Percentiles rank a stretch among this genome's conserved stretches.
Evolutionary conservation across 2,888 invertebrate genomes (phyloP).

Genomic region (Cephonodes hylas): DNA sequence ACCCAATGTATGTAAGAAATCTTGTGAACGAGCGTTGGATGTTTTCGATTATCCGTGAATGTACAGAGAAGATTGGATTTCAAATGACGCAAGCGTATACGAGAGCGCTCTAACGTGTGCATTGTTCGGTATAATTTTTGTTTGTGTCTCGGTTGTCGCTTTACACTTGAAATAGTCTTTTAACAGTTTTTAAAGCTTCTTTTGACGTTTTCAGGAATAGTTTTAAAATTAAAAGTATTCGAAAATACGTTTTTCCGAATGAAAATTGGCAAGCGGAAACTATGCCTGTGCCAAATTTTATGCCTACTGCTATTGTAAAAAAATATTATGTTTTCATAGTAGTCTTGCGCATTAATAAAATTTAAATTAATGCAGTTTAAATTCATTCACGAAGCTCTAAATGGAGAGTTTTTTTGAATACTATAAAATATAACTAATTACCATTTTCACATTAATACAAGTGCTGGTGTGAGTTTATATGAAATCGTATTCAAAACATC

Average conservation of each 20-base stretch:
- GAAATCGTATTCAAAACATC: not conserved
- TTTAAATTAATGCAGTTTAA: not conserved
- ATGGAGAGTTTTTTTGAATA: not conserved
- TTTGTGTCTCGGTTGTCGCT: no score
- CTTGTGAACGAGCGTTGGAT: not conserved
- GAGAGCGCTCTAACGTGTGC: not conserved
- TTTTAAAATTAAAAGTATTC: not conserved
- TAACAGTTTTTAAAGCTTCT: not conserved
- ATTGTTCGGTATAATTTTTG: not conserved
- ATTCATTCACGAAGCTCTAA: not conserved
- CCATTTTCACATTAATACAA: not conserved
- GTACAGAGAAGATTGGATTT: not conserved
- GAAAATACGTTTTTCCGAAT: not conserved
- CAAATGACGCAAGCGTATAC: not conserved
- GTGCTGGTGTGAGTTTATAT: not conserved
- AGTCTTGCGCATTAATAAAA: not conserved
- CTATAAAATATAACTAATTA: not conserved
- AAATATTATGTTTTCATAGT: not conserved
- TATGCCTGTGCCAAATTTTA: not conserved
- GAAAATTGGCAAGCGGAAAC: not conserved
- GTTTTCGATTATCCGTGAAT: not conserved
- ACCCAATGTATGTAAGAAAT: not conserved
- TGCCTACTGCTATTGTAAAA: not conserved
- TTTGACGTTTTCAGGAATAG: not conserved
- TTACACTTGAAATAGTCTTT: no score